These are phyloP conservation scores for Bubo bubo DNA, from an alignment of 2,113 vertebrate genomes.

Conservation along the genomic window DNA sequence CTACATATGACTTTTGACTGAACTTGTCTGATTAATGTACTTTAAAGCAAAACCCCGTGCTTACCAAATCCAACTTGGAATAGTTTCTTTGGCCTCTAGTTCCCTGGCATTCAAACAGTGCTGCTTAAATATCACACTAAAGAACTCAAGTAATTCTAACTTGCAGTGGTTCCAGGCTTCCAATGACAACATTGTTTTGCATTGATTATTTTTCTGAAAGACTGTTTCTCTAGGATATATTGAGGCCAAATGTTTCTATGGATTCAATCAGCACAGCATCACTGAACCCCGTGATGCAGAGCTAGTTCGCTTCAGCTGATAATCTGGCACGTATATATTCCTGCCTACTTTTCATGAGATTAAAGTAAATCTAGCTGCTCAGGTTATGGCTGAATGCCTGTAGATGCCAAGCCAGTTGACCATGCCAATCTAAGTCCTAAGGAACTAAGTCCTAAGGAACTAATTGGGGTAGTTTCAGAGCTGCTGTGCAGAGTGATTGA, in stretches of 20 bases:
- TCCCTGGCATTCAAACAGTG: background rate
- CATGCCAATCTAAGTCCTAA: background rate
- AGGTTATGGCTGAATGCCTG: background rate
- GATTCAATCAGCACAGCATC: background rate
- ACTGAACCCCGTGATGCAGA: background rate
- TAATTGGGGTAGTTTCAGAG: background rate
- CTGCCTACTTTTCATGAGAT: background rate
- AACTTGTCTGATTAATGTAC: slow-evolving; percentile 29
- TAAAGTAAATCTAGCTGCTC: slow-evolving; percentile 14
- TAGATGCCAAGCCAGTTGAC: background rate
- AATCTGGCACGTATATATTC: slow-evolving; percentile 5
- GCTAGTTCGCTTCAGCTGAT: background rate
- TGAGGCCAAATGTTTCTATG: background rate
- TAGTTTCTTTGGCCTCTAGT: slow-evolving; percentile 23
- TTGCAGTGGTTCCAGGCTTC: background rate
- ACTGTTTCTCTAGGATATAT: background rate
- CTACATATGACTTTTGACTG: background rate
- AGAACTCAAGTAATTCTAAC: background rate
- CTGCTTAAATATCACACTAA: slow-evolving; percentile 7
- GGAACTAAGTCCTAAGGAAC: background rate
- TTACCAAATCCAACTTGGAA: slow-evolving; percentile 46
- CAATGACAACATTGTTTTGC: slow-evolving; percentile 3
- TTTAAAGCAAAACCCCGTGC: slow-evolving; percentile 22
- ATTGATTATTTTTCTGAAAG: slow-evolving; percentile 1
- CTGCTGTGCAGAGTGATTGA: background rate